Conservation (phyloP, 1,140 invertebrate genomes). For the Brevipalpus yothersi region DNA sequence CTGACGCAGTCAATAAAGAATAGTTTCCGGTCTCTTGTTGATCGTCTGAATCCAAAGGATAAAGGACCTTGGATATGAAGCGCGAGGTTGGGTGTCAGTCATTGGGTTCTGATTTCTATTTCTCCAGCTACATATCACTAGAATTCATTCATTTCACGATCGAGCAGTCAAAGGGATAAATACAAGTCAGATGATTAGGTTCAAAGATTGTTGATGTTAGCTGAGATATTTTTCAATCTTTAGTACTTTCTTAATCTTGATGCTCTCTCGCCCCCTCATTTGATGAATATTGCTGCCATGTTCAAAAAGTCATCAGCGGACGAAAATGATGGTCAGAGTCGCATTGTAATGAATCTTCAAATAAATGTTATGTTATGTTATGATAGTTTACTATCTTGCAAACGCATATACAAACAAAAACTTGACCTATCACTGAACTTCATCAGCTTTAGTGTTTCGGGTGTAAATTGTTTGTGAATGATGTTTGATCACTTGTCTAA, state of each 20-base stretch:
- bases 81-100: neutral
- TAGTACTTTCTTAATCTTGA: too few relatives aligned
- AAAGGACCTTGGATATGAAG: neutral
- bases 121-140: neutral
- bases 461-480: constrained; percentile 94
- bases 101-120: neutral
- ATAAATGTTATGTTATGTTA: neutral
- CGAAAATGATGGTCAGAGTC: neutral
- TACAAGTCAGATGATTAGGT: too few relatives aligned
- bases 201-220: too few relatives aligned
- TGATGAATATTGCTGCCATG: neutral
- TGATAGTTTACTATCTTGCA: neutral
- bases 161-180: neutral
- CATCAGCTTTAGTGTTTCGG: constrained; percentile 71
- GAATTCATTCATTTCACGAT: neutral
- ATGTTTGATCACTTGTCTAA: constrained; percentile 90
- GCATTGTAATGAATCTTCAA: neutral
- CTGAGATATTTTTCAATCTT: too few relatives aligned
- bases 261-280: neutral
- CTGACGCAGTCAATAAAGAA: neutral
- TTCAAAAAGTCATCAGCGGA: neutral
- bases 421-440: neutral
- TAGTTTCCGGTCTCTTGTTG: neutral
- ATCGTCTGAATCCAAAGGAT: neutral
- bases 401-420: neutral